A percentile compares a stretch with the other conserved stretches of the same genome.
Evolutionary conservation across 2,113 vertebrate genomes (phyloP).

Genomic region (Mionectes macconnelli): DNA sequence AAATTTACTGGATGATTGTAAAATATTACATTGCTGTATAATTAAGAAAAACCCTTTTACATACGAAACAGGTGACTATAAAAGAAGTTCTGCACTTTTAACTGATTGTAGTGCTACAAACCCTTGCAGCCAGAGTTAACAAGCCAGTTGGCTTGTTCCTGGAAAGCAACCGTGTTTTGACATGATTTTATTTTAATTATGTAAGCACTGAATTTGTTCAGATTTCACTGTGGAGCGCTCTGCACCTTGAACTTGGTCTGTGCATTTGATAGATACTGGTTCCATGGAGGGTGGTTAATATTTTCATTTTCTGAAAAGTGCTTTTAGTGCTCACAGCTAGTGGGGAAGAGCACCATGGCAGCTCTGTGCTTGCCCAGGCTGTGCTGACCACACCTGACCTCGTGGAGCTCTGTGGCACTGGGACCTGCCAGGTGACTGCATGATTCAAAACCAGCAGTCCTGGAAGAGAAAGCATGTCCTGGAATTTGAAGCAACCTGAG

Average conservation of each 20-base stretch:
- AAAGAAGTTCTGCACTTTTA: neutral
- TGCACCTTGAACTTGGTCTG: neutral
- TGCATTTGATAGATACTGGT: neutral
- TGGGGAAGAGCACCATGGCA: neutral
- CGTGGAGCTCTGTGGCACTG: neutral
- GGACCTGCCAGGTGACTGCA: accelerated
- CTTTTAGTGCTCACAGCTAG: accelerated
- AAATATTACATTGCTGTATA: neutral
- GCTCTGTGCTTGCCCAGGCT: neutral
- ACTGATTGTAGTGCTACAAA: neutral
- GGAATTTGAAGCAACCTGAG: neutral
- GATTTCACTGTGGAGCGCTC: neutral
- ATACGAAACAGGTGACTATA: neutral
- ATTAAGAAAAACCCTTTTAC: neutral
- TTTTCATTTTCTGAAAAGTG: neutral
- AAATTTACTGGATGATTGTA: neutral
- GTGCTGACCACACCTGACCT: neutral
- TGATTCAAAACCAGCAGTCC: neutral
- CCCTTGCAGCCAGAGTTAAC: neutral
- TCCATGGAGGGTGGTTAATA: neutral
- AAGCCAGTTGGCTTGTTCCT: neutral
- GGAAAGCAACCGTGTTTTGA: neutral
- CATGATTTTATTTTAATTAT: neutral
- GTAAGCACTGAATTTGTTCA: neutral
- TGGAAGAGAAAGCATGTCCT: neutral